Base-by-base conservation (phyloP, 2,797 vertebrate species). In the Ctenochaetus hawaiiensis region DNA sequence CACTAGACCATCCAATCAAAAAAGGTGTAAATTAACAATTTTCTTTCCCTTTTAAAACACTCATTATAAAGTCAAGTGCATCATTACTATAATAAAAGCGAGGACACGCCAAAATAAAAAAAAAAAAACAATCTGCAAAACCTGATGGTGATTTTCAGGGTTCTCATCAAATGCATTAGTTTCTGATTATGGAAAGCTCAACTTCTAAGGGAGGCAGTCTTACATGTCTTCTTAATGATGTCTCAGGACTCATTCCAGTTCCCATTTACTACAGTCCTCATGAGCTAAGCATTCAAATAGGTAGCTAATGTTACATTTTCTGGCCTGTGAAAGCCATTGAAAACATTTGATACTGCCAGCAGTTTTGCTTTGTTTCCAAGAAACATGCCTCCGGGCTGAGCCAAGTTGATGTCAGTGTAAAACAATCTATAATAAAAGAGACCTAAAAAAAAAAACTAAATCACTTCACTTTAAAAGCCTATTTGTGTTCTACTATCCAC, bases 331-430 rank as follows among this genome's bases (percentile, higher is more conserved):
- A 87, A 93, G 86, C 91, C 82, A 85, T 83, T 81, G 84, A 92
- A 87, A 90, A 90, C 87, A 86, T 83, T 78, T 72, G 76, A 91
- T 82, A 80, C 89, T 89, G 90, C 84, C 88, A 93, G 87, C 66
- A 82, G 65, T 80, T 91, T 87, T 71, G 72, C 66, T 82, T 83
- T 87, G 74, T 76, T 90, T 75, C 90, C 86, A 87, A 90, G 86
- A 89, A 88, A 88, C 87, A 85, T 74, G 67, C 81, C 80, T 80
- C 52, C 26, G 20, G 70, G 58, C 75, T 0, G 45, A 87, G 92
- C 93, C 93, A 93, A 94, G 85, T 93, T 72, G 81, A 90, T 91
- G 88, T 93, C 90, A 89, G 79, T 88, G 88, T 91, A 90, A 91
- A 92, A 91, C 85, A 89, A 91, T 92, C 88, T 79, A 87, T 87